Evolutionary conservation across 2,113 vertebrate genomes (phyloP).

Genomic region (Gorsachius goisagi): DNA sequence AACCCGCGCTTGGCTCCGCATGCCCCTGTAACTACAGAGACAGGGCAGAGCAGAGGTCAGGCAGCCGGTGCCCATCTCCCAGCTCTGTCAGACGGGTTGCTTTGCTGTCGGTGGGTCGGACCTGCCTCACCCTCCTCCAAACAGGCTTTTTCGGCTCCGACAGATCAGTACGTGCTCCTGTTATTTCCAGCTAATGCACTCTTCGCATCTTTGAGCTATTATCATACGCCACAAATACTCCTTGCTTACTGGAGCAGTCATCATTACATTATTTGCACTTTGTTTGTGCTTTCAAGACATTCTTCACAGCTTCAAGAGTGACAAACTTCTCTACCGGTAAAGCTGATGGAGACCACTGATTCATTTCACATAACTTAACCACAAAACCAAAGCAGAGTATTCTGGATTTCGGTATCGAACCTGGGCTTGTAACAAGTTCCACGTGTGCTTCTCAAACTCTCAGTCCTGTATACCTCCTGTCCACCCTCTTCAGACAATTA

Average conservation of each 20-base stretch:
- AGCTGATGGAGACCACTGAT: not conserved
- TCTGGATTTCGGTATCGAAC: not conserved
- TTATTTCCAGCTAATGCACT: not conserved
- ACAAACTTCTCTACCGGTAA: not conserved
- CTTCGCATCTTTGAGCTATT: not conserved
- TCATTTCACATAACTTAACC: not conserved
- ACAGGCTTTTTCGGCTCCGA: fast-evolving
- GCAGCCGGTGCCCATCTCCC: not conserved
- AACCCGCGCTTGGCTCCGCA: fast-evolving
- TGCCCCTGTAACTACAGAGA: too few relatives aligned
- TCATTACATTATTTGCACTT: not conserved
- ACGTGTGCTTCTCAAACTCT: not conserved
- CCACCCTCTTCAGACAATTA: not conserved
- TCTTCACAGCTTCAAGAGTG: not conserved
- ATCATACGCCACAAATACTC: fast-evolving
- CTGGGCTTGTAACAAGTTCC: not conserved
- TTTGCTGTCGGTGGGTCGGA: fast-evolving
- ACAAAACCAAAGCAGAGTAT: not conserved
- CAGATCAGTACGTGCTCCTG: fast-evolving
- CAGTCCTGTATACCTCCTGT: not conserved
- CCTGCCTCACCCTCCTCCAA: fast-evolving
- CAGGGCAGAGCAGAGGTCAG: not conserved
- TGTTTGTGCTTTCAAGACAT: not conserved
- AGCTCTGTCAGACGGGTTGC: not conserved
- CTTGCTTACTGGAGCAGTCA: not conserved